Evolutionary conservation across 2,888 invertebrate species (phyloP).

Genomic region (Neoscelio sp.): DNA sequence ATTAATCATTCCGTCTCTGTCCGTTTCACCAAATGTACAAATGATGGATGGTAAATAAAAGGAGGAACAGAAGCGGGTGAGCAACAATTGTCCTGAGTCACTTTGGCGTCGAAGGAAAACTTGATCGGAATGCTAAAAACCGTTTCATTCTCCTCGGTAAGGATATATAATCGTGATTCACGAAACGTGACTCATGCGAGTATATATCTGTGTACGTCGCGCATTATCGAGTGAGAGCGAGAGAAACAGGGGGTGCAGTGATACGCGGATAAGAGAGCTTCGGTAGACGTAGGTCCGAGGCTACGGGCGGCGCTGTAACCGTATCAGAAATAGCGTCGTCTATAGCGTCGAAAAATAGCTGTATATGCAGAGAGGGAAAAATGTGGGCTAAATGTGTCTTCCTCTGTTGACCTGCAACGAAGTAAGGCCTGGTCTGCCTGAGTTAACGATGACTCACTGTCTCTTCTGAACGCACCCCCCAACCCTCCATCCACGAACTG

Average conservation of each 20-base stretch:
- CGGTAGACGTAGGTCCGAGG: constrained; percentile 66
- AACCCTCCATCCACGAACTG: constrained; percentile 16
- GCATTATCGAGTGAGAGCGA: constrained; percentile 57
- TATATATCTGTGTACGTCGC: constrained; percentile 61
- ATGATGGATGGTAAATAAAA: neutral
- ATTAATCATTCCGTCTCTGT: too few relatives aligned
- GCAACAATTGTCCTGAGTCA: constrained; percentile 38
- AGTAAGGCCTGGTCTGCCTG: constrained; percentile 76
- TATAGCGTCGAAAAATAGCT: constrained; percentile 60
- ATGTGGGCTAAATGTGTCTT: constrained; percentile 81
- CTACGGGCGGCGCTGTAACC: constrained; percentile 54
- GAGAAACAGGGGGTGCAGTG: constrained; percentile 56
- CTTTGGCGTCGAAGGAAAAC: constrained; percentile 51
- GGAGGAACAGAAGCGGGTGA: constrained; percentile 10
- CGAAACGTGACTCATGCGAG: constrained; percentile 68
- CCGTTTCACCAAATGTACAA: neutral
- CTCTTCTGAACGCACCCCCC: constrained; percentile 43
- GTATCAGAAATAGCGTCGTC: constrained; percentile 66
- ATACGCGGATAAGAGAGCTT: constrained; percentile 60
- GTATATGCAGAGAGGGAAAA: constrained; percentile 73
- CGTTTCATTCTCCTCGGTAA: constrained; percentile 70
- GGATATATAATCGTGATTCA: constrained; percentile 71
- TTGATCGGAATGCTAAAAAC: constrained; percentile 67
- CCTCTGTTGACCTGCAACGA: constrained; percentile 80
- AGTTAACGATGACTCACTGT: constrained; percentile 79